Evolutionary conservation across 35 echinoderm and acorn worm species (phyloP).

Genomic region (Heliocidaris tuberculata): DNA sequence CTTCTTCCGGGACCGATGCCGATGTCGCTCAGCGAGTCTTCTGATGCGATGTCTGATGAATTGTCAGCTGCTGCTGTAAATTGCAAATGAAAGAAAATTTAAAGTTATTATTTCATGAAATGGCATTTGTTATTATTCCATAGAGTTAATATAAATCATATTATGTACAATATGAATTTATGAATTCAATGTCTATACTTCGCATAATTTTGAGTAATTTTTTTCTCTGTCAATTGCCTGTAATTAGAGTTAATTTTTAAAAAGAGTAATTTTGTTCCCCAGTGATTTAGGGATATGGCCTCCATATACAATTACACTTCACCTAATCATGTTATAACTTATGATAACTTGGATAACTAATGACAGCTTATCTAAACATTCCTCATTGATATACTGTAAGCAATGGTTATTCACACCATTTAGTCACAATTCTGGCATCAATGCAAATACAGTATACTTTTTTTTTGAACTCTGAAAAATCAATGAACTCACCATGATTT

Average conservation of each 20-base stretch:
- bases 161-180: too few species aligned
- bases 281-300: too few species aligned
- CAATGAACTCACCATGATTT: conserved; percentile 24
- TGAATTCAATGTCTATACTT: too few species aligned
- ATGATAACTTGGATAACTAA: too few species aligned
- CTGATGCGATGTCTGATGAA: conserved; percentile 30
- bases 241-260: too few species aligned
- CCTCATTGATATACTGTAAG: background rate
- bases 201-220: too few species aligned
- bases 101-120: background rate
- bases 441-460: background rate
- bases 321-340: too few species aligned
- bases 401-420: background rate
- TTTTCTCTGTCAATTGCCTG: too few species aligned
- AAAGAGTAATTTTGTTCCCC: too few species aligned
- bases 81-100: background rate
- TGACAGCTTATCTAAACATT: background rate
- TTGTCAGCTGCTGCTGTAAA: background rate
- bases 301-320: too few species aligned
- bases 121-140: background rate
- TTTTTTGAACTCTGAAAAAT: background rate
- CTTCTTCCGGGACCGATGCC: conserved; percentile 46
- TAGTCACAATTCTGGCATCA: background rate
- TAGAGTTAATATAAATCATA: background rate
- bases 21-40: conserved; percentile 57